A percentile compares a stretch with the other conserved stretches of the same genome.
Evolutionary conservation across 1,140 invertebrate genomes (phyloP).

Genomic region (Drosophila biarmipes): DNA sequence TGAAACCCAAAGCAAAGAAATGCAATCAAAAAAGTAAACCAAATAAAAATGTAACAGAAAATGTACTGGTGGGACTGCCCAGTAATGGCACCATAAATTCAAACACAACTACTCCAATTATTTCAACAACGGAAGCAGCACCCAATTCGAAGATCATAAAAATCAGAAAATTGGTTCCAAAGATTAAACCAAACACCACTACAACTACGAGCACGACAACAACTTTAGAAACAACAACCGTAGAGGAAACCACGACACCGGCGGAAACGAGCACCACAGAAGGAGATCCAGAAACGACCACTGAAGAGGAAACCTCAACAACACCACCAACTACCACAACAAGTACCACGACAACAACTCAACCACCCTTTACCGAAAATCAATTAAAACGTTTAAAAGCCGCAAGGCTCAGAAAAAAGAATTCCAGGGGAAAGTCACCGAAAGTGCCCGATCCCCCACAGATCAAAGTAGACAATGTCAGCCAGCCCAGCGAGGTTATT

Average conservation of each 20-base stretch:
- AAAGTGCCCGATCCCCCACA: constrained; percentile 56
- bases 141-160: constrained; percentile 13
- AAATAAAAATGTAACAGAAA: not conserved
- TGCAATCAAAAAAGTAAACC: constrained; percentile 3
- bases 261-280: constrained; percentile 2
- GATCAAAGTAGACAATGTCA: constrained; percentile 56
- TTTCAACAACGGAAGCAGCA: constrained; percentile 1
- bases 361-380: not conserved
- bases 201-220: constrained; percentile 11
- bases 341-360: constrained; percentile 6
- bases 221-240: constrained; percentile 15
- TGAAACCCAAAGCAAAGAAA: constrained; percentile 7
- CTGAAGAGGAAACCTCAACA: constrained; percentile 2
- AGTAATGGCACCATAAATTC: not conserved
- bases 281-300: constrained; percentile 2
- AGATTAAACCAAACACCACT: constrained; percentile 2
- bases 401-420: constrained; percentile 3
- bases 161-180: constrained; percentile 10
- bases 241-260: constrained; percentile 1
- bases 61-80: not conserved
- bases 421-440: not conserved
- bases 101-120: not conserved
- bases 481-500: constrained; percentile 58
- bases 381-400: constrained; percentile 17
- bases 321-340: not conserved